phyloP scores from a whole-genome alignment of 2,797 vertebrate genomes.

The Leuciscus waleckii region DNA sequence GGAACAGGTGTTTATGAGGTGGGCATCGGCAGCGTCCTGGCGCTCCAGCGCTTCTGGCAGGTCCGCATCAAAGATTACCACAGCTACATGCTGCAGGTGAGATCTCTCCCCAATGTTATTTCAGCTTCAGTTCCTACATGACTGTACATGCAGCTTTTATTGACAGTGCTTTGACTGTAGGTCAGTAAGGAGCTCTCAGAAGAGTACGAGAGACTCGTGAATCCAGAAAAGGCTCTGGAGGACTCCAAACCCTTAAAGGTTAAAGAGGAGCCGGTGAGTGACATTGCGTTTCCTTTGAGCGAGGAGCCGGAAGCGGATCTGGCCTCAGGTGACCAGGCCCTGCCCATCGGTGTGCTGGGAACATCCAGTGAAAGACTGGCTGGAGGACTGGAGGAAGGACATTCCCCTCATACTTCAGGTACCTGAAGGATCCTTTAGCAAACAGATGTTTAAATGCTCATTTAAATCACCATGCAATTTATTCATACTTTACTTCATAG shows the following conservation, averaged over 20 bases:
- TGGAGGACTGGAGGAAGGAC: constrained; percentile 88
- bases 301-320: constrained; percentile 92
- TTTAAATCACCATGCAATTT: not conserved
- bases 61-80: constrained; percentile 98
- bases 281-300: constrained; percentile 92
- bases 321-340: constrained; percentile 90
- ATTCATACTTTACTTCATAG: not conserved
- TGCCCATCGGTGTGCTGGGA: constrained; percentile 91
- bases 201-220: constrained; percentile 94
- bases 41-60: constrained; percentile 97
- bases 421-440: not conserved
- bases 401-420: constrained; percentile 93
- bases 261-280: constrained; percentile 94
- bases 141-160: not conserved
- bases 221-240: constrained; percentile 93
- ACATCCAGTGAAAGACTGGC: constrained; percentile 87
- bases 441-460: not conserved
- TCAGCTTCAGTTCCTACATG: not conserved
- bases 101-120: constrained; percentile 32
- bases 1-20: constrained; percentile 97
- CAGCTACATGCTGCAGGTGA: constrained; percentile 96
- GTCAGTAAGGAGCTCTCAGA: constrained; percentile 96
- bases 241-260: constrained; percentile 92
- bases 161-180: constrained; percentile 67
- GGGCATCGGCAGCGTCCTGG: constrained; percentile 94